Base-by-base conservation (phyloP, 2,797 vertebrate species). In the Melanogrammus aeglefinus region DNA sequence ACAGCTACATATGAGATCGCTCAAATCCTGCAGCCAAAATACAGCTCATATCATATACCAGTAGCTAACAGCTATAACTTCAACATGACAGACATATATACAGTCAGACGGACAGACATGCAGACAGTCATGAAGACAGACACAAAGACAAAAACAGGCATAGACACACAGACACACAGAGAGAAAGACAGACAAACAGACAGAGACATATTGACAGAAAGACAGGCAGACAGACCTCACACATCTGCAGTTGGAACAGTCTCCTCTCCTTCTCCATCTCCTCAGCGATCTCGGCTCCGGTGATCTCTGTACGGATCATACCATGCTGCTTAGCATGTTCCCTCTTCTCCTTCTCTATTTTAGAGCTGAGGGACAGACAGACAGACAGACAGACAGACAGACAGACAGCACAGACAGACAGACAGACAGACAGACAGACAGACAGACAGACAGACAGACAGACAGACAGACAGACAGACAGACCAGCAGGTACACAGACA, bases 221-320 rank as follows among this genome's bases (percentile, higher is more conserved):
- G 57, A 24, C 57, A 8, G 8, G 57, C 57, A 63, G 57, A 63
- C 57, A 63, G 57, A 63, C 57, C 57, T 63, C 57, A 63, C 57
- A 63, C 57, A 63, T 63, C 57, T 63, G 94, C 77, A 96, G 88
- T 77, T 96, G 95, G 85, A 96, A 96, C 88, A 94, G 94, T 79
- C 95, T 92, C 24, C 94, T 91, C 84, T 96, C 95, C 79, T 96
- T 96, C 91, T 96, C 95, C 44, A 96, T 92, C 77, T 96, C 95
- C 86, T 96, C 95, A 0, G 96, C 94, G 0, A 96, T 95, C 88
- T 96, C 95, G 10, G 38, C 57, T 8, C 57, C 57, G 8, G 57
- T 63, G 57, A 63, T 63, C 57, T 63, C 57, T 24, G 57, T 63
- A n/a, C 57, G 57, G 57, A 63, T 63, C 57, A 63, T 63, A n/a